A percentile compares a stretch with the other conserved stretches of the same genome.
Evolutionary conservation across 2,797 vertebrate species (phyloP).

Genomic region (Catamblyrhynchus diadema): DNA sequence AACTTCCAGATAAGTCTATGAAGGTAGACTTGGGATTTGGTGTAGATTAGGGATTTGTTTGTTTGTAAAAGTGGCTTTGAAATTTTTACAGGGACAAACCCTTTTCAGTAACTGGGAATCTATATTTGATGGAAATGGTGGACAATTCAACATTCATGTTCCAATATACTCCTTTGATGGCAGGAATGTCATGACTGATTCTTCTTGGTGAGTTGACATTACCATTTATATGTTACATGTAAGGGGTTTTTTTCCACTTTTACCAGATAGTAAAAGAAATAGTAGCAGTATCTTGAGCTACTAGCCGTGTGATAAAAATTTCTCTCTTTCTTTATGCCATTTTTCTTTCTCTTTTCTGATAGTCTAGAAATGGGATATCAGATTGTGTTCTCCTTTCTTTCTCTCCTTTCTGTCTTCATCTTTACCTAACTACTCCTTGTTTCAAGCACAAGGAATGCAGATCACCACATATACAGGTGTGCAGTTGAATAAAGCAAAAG

Average conservation of each 20-base stretch:
- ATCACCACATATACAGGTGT: not conserved
- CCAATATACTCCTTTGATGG: constrained; percentile 97
- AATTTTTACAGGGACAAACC: constrained; percentile 83
- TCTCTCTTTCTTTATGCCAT: not conserved
- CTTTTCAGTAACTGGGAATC: constrained; percentile 90
- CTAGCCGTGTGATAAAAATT: not conserved
- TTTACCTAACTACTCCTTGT: not conserved
- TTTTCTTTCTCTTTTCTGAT: not conserved
- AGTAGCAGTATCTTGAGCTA: not conserved
- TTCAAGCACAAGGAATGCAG: not conserved
- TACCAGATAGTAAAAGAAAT: not conserved
- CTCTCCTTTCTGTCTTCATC: not conserved
- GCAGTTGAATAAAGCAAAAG: not conserved
- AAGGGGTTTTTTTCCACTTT: not conserved
- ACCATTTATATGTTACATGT: not conserved
- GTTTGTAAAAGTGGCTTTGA: constrained; percentile 20
- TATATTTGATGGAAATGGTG: constrained; percentile 85
- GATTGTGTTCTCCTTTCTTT: not conserved
- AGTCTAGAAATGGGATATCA: not conserved
- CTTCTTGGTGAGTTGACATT: constrained; percentile 87
- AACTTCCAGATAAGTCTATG: not conserved
- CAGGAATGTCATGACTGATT: constrained; percentile 87
- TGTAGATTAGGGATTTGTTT: not conserved
- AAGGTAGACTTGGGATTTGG: not conserved
- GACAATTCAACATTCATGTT: constrained; percentile 77